Evolutionary conservation across 2,113 vertebrate species (phyloP).

Genomic region (Ciconia stormi): DNA sequence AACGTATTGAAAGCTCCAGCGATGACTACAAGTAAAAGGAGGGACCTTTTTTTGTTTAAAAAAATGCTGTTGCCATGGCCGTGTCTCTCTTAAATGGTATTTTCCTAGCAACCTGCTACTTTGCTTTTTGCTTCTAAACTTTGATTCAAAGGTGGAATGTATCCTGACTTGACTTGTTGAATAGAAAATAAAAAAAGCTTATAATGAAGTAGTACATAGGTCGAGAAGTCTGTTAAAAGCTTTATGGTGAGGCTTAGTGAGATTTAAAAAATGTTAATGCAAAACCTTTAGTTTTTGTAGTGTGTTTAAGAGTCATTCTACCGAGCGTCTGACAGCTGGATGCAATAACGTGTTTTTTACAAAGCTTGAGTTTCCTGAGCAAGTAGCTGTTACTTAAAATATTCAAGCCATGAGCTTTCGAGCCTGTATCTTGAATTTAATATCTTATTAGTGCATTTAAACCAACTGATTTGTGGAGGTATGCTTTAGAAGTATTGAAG

Average conservation of each 20-base stretch:
- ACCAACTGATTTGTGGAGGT: background rate
- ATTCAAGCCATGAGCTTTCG: background rate
- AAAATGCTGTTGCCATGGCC: background rate
- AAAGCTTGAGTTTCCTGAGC: background rate
- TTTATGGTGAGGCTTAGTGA: background rate
- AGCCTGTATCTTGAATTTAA: background rate
- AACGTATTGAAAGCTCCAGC: background rate
- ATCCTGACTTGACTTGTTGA: background rate
- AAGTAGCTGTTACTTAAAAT: background rate
- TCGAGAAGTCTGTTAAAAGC: background rate
- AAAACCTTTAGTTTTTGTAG: background rate
- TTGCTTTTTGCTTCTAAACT: background rate
- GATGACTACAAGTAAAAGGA: background rate
- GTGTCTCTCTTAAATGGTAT: background rate
- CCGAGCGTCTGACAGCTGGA: background rate
- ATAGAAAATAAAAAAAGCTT: background rate
- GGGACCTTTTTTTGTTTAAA: background rate
- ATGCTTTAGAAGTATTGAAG: accelerated
- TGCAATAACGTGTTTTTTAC: background rate
- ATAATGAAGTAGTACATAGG: background rate
- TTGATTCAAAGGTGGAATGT: background rate
- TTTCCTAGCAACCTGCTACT: background rate
- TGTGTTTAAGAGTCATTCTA: background rate
- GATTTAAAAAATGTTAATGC: background rate
- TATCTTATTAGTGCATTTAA: background rate